phyloP scores from a whole-genome alignment of 2,888 invertebrate genomes.

The Caenorhabditis parvicauda region DNA sequence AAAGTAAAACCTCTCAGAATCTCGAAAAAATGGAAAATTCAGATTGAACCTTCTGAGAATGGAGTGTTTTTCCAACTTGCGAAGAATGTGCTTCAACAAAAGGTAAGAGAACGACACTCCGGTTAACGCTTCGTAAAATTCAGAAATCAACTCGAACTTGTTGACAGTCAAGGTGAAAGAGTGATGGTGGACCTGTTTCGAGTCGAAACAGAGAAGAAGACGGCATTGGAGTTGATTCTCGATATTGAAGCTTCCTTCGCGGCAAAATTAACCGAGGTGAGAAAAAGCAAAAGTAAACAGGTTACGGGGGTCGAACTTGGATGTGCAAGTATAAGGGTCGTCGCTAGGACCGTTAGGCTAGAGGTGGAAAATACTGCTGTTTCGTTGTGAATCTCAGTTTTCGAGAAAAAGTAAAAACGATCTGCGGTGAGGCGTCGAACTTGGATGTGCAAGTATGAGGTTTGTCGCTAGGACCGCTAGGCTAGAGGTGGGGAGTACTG shows the following conservation, averaged over 20 bases:
- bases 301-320: too few species aligned
- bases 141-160: slow-evolving; percentile 36
- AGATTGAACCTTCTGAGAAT: slow-evolving; percentile 33
- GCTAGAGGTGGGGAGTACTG: too few species aligned
- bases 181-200: slow-evolving; percentile 21
- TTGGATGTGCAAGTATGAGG: too few species aligned
- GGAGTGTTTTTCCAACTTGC: slow-evolving; percentile 43
- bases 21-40: not conserved
- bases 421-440: too few species aligned
- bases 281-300: too few species aligned
- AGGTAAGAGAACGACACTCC: slow-evolving; percentile 12
- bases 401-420: too few species aligned
- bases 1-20: slow-evolving; percentile 3
- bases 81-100: slow-evolving; percentile 27
- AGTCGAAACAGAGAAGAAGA: slow-evolving; percentile 12
- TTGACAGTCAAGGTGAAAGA: slow-evolving; percentile 20
- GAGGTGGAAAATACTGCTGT: too few species aligned
- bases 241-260: slow-evolving; percentile 23
- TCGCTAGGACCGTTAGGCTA: too few species aligned
- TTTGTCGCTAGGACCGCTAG: too few species aligned
- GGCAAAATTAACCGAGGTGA: slow-evolving; percentile 27
- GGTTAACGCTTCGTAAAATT: slow-evolving; percentile 16
- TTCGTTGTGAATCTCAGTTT: too few species aligned
- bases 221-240: slow-evolving; percentile 20
- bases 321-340: too few species aligned